phyloP scores from a whole-genome alignment of 2,797 vertebrate species.

The Zalophus californianus region DNA sequence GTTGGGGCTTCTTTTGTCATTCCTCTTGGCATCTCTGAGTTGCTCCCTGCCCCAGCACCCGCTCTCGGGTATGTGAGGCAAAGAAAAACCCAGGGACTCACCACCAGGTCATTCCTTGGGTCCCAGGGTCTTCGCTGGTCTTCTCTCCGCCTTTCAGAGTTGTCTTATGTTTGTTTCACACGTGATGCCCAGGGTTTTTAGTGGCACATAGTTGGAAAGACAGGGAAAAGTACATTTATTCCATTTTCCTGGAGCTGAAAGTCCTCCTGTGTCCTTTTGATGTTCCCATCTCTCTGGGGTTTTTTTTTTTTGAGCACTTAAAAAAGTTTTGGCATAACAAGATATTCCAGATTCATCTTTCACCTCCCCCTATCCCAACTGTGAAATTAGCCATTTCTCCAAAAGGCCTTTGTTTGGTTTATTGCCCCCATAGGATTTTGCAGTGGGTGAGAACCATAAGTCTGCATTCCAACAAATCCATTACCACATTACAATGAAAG shows the following conservation, averaged over 20 bases:
- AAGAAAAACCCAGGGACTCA: not conserved
- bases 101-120: not conserved
- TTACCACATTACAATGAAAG: not conserved
- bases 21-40: not conserved
- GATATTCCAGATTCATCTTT: not conserved
- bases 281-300: not conserved
- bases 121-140: not conserved
- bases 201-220: not conserved
- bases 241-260: not conserved
- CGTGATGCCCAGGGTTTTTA: not conserved
- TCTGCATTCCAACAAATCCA: not conserved
- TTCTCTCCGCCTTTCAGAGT: not conserved
- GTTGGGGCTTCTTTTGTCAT: not conserved
- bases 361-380: not conserved
- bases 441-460: not conserved
- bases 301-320: not conserved
- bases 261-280: not conserved
- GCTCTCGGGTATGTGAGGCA: not conserved
- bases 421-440: not conserved
- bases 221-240: not conserved
- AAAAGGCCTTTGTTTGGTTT: not conserved
- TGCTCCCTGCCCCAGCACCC: not conserved
- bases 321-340: not conserved
- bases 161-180: not conserved
- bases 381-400: not conserved